Evolutionary conservation across 2,888 invertebrate species (phyloP), one percentile per base, ranked within the genome.

Genomic region (Tromatobia lineatoria): DNA sequence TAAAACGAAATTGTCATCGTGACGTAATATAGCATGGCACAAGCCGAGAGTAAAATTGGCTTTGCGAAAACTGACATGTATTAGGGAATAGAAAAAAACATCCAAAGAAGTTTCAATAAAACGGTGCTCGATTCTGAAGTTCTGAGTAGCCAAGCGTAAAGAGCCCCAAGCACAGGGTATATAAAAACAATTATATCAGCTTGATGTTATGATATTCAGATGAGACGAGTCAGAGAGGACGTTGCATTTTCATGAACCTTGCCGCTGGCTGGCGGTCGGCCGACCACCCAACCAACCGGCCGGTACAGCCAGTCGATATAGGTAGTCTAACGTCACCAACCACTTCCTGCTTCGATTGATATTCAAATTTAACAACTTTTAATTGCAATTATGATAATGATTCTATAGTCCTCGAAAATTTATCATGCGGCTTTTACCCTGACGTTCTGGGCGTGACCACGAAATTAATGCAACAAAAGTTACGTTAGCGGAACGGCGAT

Each of bases 361-460:
- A 89, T 89, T 89, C 86, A 87, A 88, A 87, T 89, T 88, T 85
- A 86, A 87, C 86, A 89, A 89, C 87, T 88, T 89, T 89, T 88
- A 87, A 89, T 89, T 89, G 87, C 87, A 88, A 88, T 89, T 89
- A 89, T 89, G 89, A 85, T 89, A 88, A 89, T 88, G 83, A 87
- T 85, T 86, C 85, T 86, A 88, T 86, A 85, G 81, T 75, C 82
- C 82, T 66, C 73, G 78, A 25, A 80, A 87, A 88, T 88, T 87
- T 87, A 87, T 87, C 77, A 80, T 54, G 69, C 80, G 82, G 79
- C 73, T 78, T 73, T 64, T 64, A 38, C 57, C 67, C 54, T 70
- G 70, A 77, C 71, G 69, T 52, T 18, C 59, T 75, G 64, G 61
- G 77, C 47, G 81, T 20, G 69, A 47, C 57, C 45, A 45, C 67